Evolutionary conservation across 2,888 invertebrate genomes (phyloP), one percentile per base, ranked within the genome.

Genomic region (Tinea trinotella): DNA sequence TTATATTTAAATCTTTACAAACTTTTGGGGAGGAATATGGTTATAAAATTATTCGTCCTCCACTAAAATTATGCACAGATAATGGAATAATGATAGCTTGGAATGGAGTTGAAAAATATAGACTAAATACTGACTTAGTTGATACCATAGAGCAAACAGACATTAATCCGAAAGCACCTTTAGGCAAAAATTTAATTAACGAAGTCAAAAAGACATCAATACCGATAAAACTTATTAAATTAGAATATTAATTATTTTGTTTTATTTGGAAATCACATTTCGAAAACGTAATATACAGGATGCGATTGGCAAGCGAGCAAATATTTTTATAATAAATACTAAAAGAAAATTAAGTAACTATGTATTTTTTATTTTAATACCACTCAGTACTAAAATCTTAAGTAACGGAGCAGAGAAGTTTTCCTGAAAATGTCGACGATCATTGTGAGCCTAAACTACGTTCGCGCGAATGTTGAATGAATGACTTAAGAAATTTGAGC

Each of bases 31-130:
- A 85, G 12, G 86, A 90, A 61, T 86, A 88, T 64, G 89, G 87
- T 1, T 95, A 90, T 64, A 83, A 82, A 65, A 81, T 95, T 3
- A 84, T 90, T 55, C 89, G 93, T 56, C 97, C 98, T 10, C 93
- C 96, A 2, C 90, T 93, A 17, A 88, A 89, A 66, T 88, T 97
- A 7, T 99, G 99, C 71, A 97, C 97, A 0, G 99, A 99, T 74
- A 99, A 99, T 88, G 99, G 99, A 5, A 90, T 97, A 24, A 99
- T 99, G 99, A 95, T 99, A 64, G 99, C 99, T 13, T 99, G 99
- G 98, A 98, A 98, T 87, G 98, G 96, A 6, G 85, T 97, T 53
- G 98, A 98, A 78, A 92, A 90, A 74, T 88, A 90, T 62, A 76
- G 66, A 55, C 73, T 71, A 18, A 71, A 87, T 13, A 63, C 63